Conservation (phyloP, 2,797 vertebrate genomes). For the Podarcis lilfordi region DNA sequence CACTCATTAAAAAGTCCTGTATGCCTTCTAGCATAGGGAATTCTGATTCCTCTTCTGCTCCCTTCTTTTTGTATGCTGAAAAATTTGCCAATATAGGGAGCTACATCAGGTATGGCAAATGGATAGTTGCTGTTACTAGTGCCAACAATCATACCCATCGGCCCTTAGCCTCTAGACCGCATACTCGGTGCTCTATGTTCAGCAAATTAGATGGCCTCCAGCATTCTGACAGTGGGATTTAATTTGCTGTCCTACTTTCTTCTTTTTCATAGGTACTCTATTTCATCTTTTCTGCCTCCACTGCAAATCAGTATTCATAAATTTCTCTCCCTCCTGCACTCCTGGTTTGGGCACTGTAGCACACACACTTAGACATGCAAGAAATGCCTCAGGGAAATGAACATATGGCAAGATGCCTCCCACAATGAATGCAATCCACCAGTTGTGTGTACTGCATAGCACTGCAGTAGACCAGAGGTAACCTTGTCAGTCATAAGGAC, state of each 20-base stretch:
- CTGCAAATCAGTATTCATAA: conserved; percentile 2
- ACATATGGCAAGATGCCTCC: not conserved
- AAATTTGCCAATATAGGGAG: not conserved
- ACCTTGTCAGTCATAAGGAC: not conserved
- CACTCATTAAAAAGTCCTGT: not conserved
- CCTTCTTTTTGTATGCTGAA: not conserved
- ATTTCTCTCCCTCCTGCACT: not conserved
- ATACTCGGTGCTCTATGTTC: not conserved
- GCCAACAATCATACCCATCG: not conserved
- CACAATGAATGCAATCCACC: not conserved
- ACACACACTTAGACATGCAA: not conserved
- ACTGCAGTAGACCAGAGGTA: not conserved
- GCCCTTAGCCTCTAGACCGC: not conserved
- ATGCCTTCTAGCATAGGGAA: not conserved
- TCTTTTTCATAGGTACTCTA: not conserved
- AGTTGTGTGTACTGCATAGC: not conserved
- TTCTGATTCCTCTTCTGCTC: not conserved
- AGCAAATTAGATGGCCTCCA: not conserved
- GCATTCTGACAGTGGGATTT: not conserved
- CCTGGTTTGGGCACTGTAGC: not conserved
- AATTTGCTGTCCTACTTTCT: not conserved
- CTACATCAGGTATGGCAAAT: not conserved
- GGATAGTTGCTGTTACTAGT: not conserved
- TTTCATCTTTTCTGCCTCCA: not conserved
- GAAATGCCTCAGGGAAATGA: not conserved